These are phyloP conservation scores for Drosophila meridionalis DNA, from an alignment of 2,888 invertebrate species.

Conservation along the genomic window DNA sequence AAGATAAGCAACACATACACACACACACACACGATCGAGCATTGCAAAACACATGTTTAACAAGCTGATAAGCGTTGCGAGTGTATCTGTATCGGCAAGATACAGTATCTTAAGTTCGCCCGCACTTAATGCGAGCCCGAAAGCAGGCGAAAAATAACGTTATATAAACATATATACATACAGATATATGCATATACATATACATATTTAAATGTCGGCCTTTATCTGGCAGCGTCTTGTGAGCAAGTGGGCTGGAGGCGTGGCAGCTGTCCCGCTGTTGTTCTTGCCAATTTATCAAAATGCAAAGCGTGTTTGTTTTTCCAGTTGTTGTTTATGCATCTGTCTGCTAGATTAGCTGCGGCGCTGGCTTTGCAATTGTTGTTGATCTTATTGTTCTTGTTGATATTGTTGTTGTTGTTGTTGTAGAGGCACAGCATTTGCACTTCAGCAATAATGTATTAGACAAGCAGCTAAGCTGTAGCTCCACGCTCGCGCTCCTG, in stretches of 20 bases:
- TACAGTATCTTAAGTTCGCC: conserved; percentile 62
- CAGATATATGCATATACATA: conserved; percentile 2
- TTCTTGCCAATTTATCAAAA: conserved; percentile 65
- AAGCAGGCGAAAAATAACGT: conserved; percentile 1
- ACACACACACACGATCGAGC: background rate
- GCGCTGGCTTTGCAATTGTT: conserved; percentile 13
- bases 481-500: conserved; percentile 12
- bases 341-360: conserved; percentile 54
- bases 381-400: conserved; percentile 6
- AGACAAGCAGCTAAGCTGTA: conserved; percentile 24
- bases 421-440: conserved; percentile 12
- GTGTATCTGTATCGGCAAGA: conserved; percentile 59
- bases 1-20: conserved; percentile 39
- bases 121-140: conserved; percentile 44
- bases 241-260: background rate
- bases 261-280: conserved; percentile 33
- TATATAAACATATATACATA: background rate
- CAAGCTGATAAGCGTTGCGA: conserved; percentile 48
- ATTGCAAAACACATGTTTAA: conserved; percentile 55
- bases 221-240: conserved; percentile 44
- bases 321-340: conserved; percentile 58
- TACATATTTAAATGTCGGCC: conserved; percentile 4
- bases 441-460: conserved; percentile 57
- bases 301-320: conserved; percentile 43
- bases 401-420: conserved; percentile 14